phyloP scores from a whole-genome alignment of 1,140 invertebrate species.

The Trinorchestia longiramus region DNA sequence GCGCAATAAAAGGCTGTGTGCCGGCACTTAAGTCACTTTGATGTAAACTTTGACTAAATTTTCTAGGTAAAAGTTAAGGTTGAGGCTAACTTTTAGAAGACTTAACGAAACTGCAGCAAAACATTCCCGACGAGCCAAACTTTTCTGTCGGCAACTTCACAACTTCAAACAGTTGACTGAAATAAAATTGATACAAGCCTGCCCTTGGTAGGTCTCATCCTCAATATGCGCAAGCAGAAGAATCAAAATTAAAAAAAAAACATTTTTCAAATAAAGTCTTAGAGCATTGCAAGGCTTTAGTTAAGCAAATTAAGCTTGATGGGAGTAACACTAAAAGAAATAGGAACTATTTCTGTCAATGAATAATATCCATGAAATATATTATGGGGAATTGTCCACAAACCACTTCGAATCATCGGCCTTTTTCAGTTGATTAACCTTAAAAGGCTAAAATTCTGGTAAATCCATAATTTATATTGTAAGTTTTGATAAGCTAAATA shows the following conservation, averaged over 20 bases:
- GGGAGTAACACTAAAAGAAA: too few relatives aligned
- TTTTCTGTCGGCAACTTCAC: background rate
- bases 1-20: background rate
- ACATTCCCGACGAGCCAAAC: background rate
- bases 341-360: too few relatives aligned
- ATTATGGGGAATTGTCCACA: too few relatives aligned
- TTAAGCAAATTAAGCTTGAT: background rate
- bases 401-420: background rate
- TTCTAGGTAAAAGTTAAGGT: constrained; percentile 8
- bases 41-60: constrained; percentile 28
- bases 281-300: background rate
- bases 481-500: background rate
- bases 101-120: constrained; percentile 46
- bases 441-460: background rate
- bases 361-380: too few relatives aligned
- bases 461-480: background rate
- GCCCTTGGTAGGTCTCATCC: background rate
- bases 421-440: background rate
- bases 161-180: background rate
- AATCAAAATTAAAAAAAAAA: background rate
- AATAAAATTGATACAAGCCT: background rate
- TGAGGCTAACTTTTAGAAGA: constrained; percentile 27
- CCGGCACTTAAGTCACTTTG: constrained; percentile 42
- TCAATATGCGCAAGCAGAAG: background rate
- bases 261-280: background rate